A percentile compares a stretch with the other conserved stretches of the same genome.
These are phyloP conservation scores for Epizoanthus ramosus DNA, from an alignment of 92 coral and sea anemone genomes.

Conservation along the genomic window DNA sequence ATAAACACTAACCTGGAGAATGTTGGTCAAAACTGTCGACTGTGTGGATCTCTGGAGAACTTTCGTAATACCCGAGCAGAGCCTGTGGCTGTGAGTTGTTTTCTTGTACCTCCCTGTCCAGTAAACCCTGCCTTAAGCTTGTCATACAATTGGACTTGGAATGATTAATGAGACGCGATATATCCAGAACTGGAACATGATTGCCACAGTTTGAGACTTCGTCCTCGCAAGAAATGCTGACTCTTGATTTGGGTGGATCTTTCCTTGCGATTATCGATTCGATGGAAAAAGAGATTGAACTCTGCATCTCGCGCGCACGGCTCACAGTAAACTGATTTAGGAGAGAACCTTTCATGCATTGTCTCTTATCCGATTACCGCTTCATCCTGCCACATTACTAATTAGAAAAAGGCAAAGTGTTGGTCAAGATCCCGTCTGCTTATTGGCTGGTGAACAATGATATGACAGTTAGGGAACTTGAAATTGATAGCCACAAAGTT, in stretches of 20 bases:
- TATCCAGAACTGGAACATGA: slow-evolving; percentile 21
- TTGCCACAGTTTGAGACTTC: slow-evolving; percentile 22
- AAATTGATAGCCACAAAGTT: slow-evolving; percentile 77
- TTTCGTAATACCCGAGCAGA: background rate
- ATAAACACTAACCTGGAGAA: slow-evolving; percentile 12
- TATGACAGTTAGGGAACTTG: slow-evolving; percentile 74
- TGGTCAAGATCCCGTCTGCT: slow-evolving; percentile 61
- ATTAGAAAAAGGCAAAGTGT: slow-evolving; percentile 72
- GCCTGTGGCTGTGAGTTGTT: background rate
- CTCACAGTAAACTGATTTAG: slow-evolving; percentile 9
- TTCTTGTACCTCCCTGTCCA: slow-evolving; percentile 6
- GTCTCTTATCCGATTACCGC: slow-evolving; percentile 96
- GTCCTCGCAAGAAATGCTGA: slow-evolving; percentile 33
- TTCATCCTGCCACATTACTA: slow-evolving; percentile 70
- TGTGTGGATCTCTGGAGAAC: slow-evolving; percentile 7
- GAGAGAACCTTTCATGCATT: slow-evolving; percentile 27
- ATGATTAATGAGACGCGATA: slow-evolving; percentile 44
- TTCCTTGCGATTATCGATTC: slow-evolving; percentile 91
- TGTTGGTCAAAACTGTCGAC: slow-evolving; percentile 23
- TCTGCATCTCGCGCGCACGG: slow-evolving; percentile 60
- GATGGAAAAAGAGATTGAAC: slow-evolving; percentile 87
- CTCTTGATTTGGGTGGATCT: slow-evolving; percentile 74
- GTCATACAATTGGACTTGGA: slow-evolving; percentile 36
- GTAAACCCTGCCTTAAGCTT: slow-evolving; percentile 12
- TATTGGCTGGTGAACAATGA: slow-evolving; percentile 74